Percentiles rank a stretch among this genome's conserved stretches.
These are phyloP conservation scores for Fundulus diaphanus DNA, from an alignment of 2,797 vertebrate genomes.

Conservation along the genomic window DNA sequence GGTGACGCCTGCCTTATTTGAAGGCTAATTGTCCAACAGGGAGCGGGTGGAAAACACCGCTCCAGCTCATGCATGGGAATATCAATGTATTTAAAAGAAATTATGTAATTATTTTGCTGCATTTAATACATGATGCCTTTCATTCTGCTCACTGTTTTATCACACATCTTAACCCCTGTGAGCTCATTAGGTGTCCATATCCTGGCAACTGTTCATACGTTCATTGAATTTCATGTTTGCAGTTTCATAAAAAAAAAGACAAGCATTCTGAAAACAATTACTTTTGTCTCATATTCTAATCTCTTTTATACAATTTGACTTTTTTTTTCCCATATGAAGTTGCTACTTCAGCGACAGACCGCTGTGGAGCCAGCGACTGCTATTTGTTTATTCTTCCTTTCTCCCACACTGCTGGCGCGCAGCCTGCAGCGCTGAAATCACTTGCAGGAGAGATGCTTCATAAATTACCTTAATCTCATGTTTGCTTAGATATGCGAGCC, in stretches of 20 bases:
- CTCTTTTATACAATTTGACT: background rate
- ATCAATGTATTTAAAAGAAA: background rate
- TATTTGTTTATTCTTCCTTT: slow-evolving; percentile 29
- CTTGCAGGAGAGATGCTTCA: slow-evolving; percentile 14
- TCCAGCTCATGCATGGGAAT: too few relatives aligned
- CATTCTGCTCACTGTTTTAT: background rate
- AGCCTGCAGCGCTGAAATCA: slow-evolving; percentile 21
- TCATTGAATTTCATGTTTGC: background rate
- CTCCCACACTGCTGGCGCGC: slow-evolving; percentile 15
- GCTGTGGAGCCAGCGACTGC: background rate
- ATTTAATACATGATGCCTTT: background rate
- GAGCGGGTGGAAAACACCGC: background rate
- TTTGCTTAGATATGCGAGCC: slow-evolving; percentile 47
- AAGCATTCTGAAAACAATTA: background rate
- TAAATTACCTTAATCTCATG: slow-evolving; percentile 28
- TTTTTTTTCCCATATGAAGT: background rate
- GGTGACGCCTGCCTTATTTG: slow-evolving; percentile 27
- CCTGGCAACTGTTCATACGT: background rate
- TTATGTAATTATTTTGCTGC: too few relatives aligned
- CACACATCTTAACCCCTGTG: background rate
- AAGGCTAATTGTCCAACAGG: slow-evolving; percentile 40
- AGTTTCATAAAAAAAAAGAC: background rate
- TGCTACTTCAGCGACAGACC: slow-evolving; percentile 8
- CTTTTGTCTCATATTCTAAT: background rate
- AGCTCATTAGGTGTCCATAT: background rate